A percentile compares a stretch with the other conserved stretches of the same genome.
Conservation (phyloP, 2,888 invertebrate genomes). For the Itoplectis maculator region DNA sequence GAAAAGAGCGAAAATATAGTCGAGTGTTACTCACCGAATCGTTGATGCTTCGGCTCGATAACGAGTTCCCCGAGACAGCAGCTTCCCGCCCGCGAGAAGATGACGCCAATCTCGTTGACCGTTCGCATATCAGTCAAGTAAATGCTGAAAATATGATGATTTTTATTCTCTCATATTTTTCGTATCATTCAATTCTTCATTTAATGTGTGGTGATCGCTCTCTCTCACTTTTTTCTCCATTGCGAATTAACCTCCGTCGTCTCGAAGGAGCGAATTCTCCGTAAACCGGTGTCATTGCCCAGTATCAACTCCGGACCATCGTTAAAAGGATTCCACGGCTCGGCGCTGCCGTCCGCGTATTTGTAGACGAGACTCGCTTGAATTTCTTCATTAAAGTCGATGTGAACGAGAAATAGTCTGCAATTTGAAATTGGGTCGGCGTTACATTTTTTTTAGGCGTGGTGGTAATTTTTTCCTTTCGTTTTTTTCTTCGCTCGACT, state of each 20-base stretch:
- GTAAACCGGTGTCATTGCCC: slow-evolving; percentile 75
- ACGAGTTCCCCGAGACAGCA: slow-evolving; percentile 80
- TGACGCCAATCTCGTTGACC: slow-evolving; percentile 80
- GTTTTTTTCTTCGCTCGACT: too few relatives aligned
- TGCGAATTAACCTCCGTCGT: slow-evolving; percentile 70
- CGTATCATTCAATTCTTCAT: not conserved
- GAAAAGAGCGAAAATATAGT: too few relatives aligned
- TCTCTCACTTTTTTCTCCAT: slow-evolving; percentile 79
- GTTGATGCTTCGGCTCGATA: slow-evolving; percentile 72
- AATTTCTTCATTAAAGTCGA: slow-evolving; percentile 76
- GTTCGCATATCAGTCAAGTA: slow-evolving; percentile 77
- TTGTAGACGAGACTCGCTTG: slow-evolving; percentile 77
- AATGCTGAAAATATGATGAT: slow-evolving; percentile 69
- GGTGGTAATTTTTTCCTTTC: too few relatives aligned
- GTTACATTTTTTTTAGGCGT: too few relatives aligned
- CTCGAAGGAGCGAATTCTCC: slow-evolving; percentile 72
- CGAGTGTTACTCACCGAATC: slow-evolving; percentile 46
- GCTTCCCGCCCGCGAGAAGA: slow-evolving; percentile 72
- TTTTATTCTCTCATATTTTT: too few relatives aligned
- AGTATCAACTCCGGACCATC: slow-evolving; percentile 69
- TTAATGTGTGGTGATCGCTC: not conserved
- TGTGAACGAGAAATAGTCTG: slow-evolving; percentile 79
- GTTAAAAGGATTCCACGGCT: not conserved
- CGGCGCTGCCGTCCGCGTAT: slow-evolving; percentile 45
- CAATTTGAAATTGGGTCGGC: too few relatives aligned